phyloP scores from a whole-genome alignment of 30 jellyfish, hydroid and myxozoan genomes.

The Hydra vulgaris region DNA sequence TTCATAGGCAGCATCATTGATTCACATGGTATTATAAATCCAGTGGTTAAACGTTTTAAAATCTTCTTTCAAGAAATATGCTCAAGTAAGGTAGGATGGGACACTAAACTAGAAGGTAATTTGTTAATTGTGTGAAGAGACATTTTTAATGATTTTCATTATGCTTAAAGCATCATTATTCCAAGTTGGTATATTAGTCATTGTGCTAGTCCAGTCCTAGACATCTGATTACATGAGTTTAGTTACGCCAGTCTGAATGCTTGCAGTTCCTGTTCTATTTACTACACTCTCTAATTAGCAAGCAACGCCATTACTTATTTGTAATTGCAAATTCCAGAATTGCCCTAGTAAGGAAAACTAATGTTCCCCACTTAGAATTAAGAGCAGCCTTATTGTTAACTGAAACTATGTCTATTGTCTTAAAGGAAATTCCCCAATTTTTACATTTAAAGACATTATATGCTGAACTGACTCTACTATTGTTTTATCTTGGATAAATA shows the following conservation, averaged over 20 bases:
- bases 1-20: not conserved
- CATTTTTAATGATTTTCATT: not conserved
- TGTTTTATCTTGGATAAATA: slow-evolving; percentile 10
- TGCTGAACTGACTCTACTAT: slow-evolving; percentile 16
- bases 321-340: not conserved
- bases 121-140: not conserved
- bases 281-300: not conserved
- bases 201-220: not conserved
- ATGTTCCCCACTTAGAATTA: slow-evolving; percentile 14
- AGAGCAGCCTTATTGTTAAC: not conserved
- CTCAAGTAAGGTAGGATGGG: not conserved
- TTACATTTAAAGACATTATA: not conserved
- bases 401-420: not conserved
- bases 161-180: not conserved
- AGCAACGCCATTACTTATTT: not conserved
- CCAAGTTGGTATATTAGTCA: not conserved
- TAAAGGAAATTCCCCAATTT: not conserved
- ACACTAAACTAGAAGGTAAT: not conserved
- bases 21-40: not conserved
- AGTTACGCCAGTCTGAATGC: not conserved
- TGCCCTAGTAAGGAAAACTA: not conserved
- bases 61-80: not conserved
- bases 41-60: not conserved
- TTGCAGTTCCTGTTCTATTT: not conserved
- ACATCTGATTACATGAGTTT: not conserved